Evolutionary conservation across 2,113 vertebrate genomes (phyloP), one percentile per base, ranked within the genome.

Genomic region (Stigmatopora argus): DNA sequence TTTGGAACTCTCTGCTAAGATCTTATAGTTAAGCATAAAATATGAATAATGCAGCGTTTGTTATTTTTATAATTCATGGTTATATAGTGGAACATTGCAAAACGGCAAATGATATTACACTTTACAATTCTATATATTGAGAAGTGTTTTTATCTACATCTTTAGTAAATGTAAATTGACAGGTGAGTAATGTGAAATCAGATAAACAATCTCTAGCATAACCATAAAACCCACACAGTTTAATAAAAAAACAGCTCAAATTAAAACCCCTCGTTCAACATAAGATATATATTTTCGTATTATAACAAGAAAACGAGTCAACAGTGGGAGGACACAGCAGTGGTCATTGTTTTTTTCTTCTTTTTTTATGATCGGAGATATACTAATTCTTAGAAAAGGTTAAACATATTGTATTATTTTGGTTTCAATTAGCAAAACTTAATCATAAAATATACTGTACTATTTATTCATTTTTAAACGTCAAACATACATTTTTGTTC

Each of bases 31-130:
- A 70, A 67, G 60, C 57, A 66, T 19, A 57, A 67, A 62, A 61
- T 62, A 64, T 66, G 45, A 68, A 75, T 69, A 69, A 58, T 66
- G 65, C 31, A 41, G 21, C 70, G 26, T 71, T 49, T 83, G 74
- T 77, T 80, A 77, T 63, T 11, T 56, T 44, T 78, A 31, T 56
- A 69, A 81, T 84, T 84, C 58, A 3, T 49, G 67, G 64, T 77
- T 78, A 72, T 65, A 77, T 71, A 69, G 49, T 11, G 11, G 45
- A 48, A 65, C 34, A 45, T 34, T 59, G 64, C 59, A 62, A 68
- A 61, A 7, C 10, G 44, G n/a, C 5, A 21, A 14, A 7, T 21
- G 11, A 23, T 15, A 56, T 31, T 34, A 56, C 3, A 56, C 5
- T 3, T 2, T 5, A 61, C 8, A 21, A 44, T 23, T 61, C 44